These are phyloP conservation scores for Sorex maritimensis DNA, from an alignment of 2,797 vertebrate species.

Conservation along the genomic window DNA sequence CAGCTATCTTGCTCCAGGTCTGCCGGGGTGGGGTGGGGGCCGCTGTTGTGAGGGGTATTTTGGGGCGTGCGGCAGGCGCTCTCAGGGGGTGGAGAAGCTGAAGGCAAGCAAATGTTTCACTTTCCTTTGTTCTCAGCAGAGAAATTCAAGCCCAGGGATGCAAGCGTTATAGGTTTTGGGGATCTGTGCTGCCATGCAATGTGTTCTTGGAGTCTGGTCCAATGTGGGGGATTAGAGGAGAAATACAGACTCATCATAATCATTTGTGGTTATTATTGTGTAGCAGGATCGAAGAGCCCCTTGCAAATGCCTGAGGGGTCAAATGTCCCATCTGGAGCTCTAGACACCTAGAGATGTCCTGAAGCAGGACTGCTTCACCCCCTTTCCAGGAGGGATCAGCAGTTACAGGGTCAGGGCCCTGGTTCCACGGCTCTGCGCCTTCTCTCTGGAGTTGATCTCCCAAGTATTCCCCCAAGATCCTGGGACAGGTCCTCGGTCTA, in stretches of 20 bases:
- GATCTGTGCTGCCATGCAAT: not conserved
- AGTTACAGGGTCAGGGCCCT: not conserved
- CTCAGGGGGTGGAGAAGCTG: not conserved
- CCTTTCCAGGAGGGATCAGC: not conserved
- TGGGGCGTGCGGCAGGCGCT: rapidly evolving
- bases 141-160: not conserved
- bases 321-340: not conserved
- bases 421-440: not conserved
- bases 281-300: not conserved
- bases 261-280: not conserved
- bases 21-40: no score
- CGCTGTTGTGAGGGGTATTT: rapidly evolving
- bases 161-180: no score
- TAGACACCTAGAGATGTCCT: not conserved
- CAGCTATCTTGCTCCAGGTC: no score
- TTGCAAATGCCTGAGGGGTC: not conserved
- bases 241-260: not conserved
- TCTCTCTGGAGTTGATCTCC: not conserved
- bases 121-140: not conserved
- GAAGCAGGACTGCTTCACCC: not conserved
- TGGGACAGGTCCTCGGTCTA: not conserved
- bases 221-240: not conserved
- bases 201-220: not conserved
- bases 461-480: not conserved
- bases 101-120: rapidly evolving